Conservation (phyloP, 2,888 invertebrate species). For the Creontiades dilutus region DNA sequence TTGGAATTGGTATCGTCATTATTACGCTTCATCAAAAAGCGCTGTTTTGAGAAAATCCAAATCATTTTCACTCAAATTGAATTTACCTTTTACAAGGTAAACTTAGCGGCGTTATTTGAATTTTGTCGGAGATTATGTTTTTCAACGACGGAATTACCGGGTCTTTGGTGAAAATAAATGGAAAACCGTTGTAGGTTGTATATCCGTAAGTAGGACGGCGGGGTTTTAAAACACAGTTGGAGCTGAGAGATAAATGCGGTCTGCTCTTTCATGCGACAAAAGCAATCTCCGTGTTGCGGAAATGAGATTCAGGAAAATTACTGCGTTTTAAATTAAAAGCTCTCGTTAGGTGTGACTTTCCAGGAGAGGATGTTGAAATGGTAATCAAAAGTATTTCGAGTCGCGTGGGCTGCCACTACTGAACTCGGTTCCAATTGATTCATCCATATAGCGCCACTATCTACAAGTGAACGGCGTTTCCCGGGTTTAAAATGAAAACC, state of each 20-base stretch:
- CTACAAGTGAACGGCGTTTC: too few relatives aligned
- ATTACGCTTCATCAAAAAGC: too few relatives aligned
- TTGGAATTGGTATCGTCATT: too few relatives aligned
- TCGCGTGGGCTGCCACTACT: neutral
- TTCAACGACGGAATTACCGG: too few relatives aligned
- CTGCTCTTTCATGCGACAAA: conserved; percentile 36
- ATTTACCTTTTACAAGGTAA: too few relatives aligned
- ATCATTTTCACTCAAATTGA: too few relatives aligned
- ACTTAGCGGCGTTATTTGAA: too few relatives aligned
- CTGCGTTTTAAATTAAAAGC: conserved; percentile 18
- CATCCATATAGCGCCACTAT: too few relatives aligned
- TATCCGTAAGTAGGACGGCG: neutral
- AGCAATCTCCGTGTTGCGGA: conserved; percentile 37
- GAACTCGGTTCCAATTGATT: too few relatives aligned
- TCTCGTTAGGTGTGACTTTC: conserved; percentile 6
- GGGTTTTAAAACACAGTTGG: conserved; percentile 23
- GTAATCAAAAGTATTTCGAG: neutral
- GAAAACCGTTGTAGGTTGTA: neutral
- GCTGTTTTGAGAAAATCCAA: too few relatives aligned
- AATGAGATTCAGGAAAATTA: conserved; percentile 27
- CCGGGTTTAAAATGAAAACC: too few relatives aligned
- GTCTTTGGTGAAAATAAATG: neutral
- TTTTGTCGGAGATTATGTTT: too few relatives aligned
- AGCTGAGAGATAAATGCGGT: conserved; percentile 22
- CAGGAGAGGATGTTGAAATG: neutral